Percentiles rank a stretch among this genome's conserved stretches.
These are phyloP conservation scores for Abrostola triplasia DNA, from an alignment of 2,888 invertebrate genomes.

Conservation along the genomic window DNA sequence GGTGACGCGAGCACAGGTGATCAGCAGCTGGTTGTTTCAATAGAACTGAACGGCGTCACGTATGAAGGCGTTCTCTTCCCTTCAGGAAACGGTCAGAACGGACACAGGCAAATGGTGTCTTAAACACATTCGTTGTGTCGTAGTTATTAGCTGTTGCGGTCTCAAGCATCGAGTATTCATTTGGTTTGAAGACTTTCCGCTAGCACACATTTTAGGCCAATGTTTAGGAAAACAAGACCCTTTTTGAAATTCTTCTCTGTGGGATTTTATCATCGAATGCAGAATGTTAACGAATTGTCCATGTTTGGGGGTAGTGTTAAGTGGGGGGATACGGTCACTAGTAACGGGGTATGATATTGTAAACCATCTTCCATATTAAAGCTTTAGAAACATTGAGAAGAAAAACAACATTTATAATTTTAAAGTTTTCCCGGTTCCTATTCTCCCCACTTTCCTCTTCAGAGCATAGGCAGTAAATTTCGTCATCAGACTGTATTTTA, in stretches of 20 bases:
- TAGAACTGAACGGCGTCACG: slow-evolving; percentile 98
- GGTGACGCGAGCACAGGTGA: slow-evolving; percentile 95
- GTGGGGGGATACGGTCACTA: slow-evolving; percentile 23
- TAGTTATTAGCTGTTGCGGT: slow-evolving; percentile 28
- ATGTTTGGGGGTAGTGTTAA: slow-evolving; percentile 49
- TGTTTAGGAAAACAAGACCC: neutral
- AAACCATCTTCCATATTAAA: neutral
- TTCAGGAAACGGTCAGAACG: slow-evolving; percentile 79
- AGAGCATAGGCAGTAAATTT: slow-evolving; percentile 57
- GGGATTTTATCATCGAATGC: slow-evolving; percentile 25
- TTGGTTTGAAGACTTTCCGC: neutral
- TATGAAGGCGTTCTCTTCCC: slow-evolving; percentile 97
- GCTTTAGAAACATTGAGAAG: neutral
- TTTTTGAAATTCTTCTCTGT: neutral
- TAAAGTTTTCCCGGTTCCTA: slow-evolving; percentile 32
- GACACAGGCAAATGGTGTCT: slow-evolving; percentile 83
- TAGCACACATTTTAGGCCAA: neutral
- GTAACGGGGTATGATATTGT: neutral
- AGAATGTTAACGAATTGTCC: slow-evolving; percentile 57
- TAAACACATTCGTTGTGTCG: slow-evolving; percentile 60
- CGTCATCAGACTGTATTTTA: slow-evolving; percentile 44
- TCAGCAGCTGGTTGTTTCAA: slow-evolving; percentile 96
- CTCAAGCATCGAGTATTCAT: slow-evolving; percentile 37
- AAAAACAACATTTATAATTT: slow-evolving; percentile 4
- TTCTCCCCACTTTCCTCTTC: slow-evolving; percentile 49